A percentile compares a stretch with the other conserved stretches of the same genome.
Conservation (phyloP, 2,797 vertebrate species). For the Streptopelia turtur region DNA sequence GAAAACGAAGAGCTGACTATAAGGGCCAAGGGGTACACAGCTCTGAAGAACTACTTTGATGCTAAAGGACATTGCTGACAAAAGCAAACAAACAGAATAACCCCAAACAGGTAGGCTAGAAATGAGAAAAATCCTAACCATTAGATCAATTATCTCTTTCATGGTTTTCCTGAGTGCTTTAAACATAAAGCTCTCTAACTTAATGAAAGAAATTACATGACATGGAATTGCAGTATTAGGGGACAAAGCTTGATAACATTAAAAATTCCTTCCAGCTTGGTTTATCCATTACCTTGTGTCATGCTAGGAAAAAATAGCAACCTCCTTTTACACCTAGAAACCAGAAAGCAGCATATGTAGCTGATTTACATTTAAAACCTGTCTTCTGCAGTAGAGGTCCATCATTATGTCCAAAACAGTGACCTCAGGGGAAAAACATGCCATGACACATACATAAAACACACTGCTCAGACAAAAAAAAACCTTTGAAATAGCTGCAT, state of each 20-base stretch:
- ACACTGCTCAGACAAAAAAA: background rate
- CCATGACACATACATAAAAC: background rate
- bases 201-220: background rate
- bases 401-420: background rate
- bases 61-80: background rate
- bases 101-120: background rate
- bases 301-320: background rate
- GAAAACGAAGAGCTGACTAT: background rate
- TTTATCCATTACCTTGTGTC: background rate
- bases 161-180: background rate
- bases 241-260: background rate
- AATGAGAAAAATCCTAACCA: background rate
- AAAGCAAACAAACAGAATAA: background rate
- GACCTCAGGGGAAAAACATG: background rate
- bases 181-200: background rate
- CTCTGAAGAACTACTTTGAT: background rate
- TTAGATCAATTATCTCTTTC: background rate
- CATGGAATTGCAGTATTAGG: background rate
- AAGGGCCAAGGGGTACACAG: background rate
- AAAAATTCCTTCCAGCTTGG: background rate
- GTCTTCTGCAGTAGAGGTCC: background rate
- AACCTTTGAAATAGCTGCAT: background rate
- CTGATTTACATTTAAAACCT: slow-evolving; percentile 7
- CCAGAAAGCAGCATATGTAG: background rate
- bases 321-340: background rate